Evolutionary conservation across 2,888 invertebrate species (phyloP).

Genomic region (Arge pagana): DNA sequence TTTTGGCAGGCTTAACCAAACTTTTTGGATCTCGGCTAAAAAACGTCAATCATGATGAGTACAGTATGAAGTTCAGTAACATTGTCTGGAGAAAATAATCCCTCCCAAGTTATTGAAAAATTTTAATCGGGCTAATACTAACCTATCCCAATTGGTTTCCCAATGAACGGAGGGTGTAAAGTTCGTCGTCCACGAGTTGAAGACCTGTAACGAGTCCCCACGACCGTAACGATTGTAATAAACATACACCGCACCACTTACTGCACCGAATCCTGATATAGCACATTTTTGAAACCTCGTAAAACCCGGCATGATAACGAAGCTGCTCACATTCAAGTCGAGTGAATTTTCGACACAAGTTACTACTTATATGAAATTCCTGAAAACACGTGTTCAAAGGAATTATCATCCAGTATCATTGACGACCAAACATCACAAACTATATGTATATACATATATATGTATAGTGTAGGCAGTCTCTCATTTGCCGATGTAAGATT

Average conservation of each 20-base stretch:
- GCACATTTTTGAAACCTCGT: conserved; percentile 65
- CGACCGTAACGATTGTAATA: conserved; percentile 61
- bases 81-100: not conserved
- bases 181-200: conserved; percentile 74
- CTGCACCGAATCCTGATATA: conserved; percentile 66
- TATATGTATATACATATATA: no score
- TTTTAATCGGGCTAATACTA: conserved; percentile 51
- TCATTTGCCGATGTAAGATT: no score
- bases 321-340: no score
- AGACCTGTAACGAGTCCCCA: conserved; percentile 59
- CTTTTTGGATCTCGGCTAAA: conserved; percentile 74
- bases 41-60: conserved; percentile 8
- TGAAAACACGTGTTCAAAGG: no score
- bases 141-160: conserved; percentile 91
- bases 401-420: no score
- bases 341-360: no score
- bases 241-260: conserved; percentile 69
- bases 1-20: conserved; percentile 66
- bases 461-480: no score
- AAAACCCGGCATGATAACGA: conserved; percentile 65
- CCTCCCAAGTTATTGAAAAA: not conserved
- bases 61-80: not conserved
- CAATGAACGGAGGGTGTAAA: conserved; percentile 71
- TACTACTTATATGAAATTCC: no score
- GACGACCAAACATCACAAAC: no score